Base-by-base conservation (phyloP, 1,140 invertebrate species). In the Zaprionus lachaisei region DNA sequence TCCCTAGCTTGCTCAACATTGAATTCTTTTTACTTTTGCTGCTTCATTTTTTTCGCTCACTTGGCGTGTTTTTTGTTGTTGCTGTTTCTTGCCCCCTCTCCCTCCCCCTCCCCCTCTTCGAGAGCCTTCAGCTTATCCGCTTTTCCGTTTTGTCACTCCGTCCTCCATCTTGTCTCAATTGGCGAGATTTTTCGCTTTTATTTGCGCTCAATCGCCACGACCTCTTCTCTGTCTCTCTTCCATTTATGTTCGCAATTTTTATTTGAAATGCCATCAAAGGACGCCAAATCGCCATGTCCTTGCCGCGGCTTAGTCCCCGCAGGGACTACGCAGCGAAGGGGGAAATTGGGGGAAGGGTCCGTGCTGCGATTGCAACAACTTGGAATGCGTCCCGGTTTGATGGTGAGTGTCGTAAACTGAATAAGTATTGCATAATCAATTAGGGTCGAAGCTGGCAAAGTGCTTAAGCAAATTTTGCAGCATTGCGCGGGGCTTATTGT, bases 171-270 rank as follows among this genome's bases (percentile, higher is more conserved):
- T 47, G 38, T 5, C 5, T 24, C 37, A 82, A 82, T 85, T 85
- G 82, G 79, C 79, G 67, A 79, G 82, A 84, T 86, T 85, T 86
- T 79, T 61, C 72, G 68, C 83, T 79, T 86, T 86, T 85, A 87
- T 85, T 85, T 84, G 79, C 63, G 77, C 82, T 84, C 81, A 84
- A 81, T 83, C 77, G 72, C 80, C 49, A 49, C 44, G 67, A 55
- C 69, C 72, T 72, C 60, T 47, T 47, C n/a, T 17, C n/a, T 47
- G n/a, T 47, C 41, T 47, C 41, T 17, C 41, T 47, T n/a, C 64
- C 74, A 81, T 81, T 84, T 84, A 83, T 85, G 82, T 84, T 74
- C 72, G 74, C 82, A 85, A 47, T 65, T 86, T 82, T 85, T 85
- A 85, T 85, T 86, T 75, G 76, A 82, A 86, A 86, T 85, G 74